These are phyloP conservation scores for Euphonia xanthogaster DNA, from an alignment of 2,797 vertebrate genomes.

Conservation along the genomic window DNA sequence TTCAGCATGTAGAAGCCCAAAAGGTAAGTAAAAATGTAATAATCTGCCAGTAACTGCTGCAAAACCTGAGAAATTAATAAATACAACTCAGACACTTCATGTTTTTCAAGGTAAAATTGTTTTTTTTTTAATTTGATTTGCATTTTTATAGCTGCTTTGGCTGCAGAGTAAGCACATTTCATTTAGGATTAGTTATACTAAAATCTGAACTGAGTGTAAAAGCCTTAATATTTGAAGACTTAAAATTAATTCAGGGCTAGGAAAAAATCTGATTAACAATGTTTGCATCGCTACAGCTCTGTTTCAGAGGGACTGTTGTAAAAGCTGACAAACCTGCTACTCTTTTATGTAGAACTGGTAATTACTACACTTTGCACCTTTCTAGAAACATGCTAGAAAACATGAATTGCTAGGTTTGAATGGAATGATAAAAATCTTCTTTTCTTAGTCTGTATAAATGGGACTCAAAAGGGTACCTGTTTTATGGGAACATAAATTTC, in stretches of 20 bases:
- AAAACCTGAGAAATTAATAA: background rate
- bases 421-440: background rate
- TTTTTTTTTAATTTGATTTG: background rate
- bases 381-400: background rate
- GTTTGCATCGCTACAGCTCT: background rate
- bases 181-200: background rate
- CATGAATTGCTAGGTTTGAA: background rate
- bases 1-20: background rate
- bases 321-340: background rate
- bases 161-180: background rate
- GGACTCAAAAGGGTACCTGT: background rate
- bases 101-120: background rate
- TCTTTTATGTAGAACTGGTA: background rate
- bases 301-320: background rate
- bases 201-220: background rate
- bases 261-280: background rate
- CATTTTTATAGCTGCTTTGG: background rate
- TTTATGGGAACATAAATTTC: background rate
- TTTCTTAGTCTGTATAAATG: background rate
- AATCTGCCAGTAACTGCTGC: background rate
- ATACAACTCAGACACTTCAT: rapidly evolving
- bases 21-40: background rate
- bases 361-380: background rate
- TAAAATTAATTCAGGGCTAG: background rate
- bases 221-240: background rate